Evolutionary conservation across 1,140 invertebrate genomes (phyloP).

Genomic region (Bombus sibiricus): DNA sequence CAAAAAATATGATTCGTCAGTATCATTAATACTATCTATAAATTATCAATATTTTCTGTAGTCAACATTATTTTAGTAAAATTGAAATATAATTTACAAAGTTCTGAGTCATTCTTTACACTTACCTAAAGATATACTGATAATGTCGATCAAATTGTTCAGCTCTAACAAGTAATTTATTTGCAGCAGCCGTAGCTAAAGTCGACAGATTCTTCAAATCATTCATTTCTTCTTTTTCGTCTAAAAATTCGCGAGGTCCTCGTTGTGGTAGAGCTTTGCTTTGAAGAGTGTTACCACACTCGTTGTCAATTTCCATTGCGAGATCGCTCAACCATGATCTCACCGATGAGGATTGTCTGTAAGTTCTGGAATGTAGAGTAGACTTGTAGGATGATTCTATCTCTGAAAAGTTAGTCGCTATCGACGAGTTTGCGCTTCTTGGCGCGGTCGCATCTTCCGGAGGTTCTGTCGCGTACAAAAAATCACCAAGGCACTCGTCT

Average conservation of each 20-base stretch:
- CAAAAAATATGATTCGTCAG: slow-evolving; percentile 3
- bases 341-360: slow-evolving; percentile 59
- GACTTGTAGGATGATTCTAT: slow-evolving; percentile 33
- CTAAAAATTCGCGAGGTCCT: slow-evolving; percentile 18
- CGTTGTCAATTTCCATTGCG: slow-evolving; percentile 66
- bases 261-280: slow-evolving; percentile 73
- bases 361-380: slow-evolving; percentile 34
- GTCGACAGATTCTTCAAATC: slow-evolving; percentile 73
- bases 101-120: neutral
- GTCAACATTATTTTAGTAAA: neutral
- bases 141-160: slow-evolving; percentile 75
- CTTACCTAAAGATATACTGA: slow-evolving; percentile 70
- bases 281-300: slow-evolving; percentile 72
- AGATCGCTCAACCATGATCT: slow-evolving; percentile 75
- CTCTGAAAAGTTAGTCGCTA: neutral
- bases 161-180: slow-evolving; percentile 74
- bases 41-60: neutral
- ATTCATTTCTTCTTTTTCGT: slow-evolving; percentile 55
- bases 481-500: slow-evolving; percentile 73
- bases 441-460: slow-evolving; percentile 64
- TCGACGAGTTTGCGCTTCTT: slow-evolving; percentile 20
- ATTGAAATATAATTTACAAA: neutral
- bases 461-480: slow-evolving; percentile 73
- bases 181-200: slow-evolving; percentile 77
- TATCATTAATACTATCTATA: neutral